Evolutionary conservation across 2,797 vertebrate genomes (phyloP).

Genomic region (Novumbra hubbsi): DNA sequence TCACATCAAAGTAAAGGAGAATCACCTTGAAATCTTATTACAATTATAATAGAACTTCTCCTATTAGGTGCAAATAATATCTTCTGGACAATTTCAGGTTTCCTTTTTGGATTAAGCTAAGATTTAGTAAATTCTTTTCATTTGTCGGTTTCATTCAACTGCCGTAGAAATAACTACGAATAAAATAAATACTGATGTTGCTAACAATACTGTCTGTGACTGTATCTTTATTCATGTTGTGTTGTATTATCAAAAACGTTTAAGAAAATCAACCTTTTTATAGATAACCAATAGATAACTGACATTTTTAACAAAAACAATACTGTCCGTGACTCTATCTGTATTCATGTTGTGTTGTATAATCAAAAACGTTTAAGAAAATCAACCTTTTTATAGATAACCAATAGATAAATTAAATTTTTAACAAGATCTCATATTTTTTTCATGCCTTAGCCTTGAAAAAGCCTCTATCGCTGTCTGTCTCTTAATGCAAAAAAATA

Average conservation of each 20-base stretch:
- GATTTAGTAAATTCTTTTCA: too few relatives aligned
- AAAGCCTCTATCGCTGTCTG: neutral
- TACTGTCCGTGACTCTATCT: neutral
- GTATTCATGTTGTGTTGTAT: neutral
- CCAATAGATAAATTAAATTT: neutral
- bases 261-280: neutral
- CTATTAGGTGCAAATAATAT: too few relatives aligned
- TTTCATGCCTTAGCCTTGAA: neutral
- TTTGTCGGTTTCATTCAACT: too few relatives aligned
- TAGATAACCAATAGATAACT: neutral
- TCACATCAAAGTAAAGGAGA: too few relatives aligned
- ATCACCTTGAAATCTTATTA: too few relatives aligned
- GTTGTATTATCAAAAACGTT: neutral
- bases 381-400: neutral
- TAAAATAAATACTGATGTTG: too few relatives aligned
- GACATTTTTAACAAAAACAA: neutral
- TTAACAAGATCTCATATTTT: neutral
- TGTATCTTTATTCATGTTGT: neutral
- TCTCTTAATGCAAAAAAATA: neutral
- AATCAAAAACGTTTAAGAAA: neutral
- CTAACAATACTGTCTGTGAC: neutral
- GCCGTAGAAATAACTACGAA: too few relatives aligned
- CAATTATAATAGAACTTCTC: too few relatives aligned
- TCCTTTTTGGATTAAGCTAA: too few relatives aligned
- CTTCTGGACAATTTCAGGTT: too few relatives aligned